Evolutionary conservation across 2,888 invertebrate species (phyloP), one percentile per base, ranked within the genome.

Genomic region (Blastobasis lacticolella): DNA sequence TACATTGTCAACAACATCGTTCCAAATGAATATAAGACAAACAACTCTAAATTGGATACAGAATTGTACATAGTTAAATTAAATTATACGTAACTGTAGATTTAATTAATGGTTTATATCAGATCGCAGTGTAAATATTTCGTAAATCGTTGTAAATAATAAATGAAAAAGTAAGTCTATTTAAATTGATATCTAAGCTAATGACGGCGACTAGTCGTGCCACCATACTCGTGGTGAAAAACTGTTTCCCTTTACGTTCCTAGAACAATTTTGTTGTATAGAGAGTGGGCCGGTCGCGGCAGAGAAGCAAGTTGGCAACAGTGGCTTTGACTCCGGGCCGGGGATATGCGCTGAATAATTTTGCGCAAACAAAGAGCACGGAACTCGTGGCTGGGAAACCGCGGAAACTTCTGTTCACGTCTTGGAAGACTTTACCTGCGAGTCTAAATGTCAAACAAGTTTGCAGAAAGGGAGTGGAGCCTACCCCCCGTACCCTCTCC

Each of bases 71-170:
- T 81, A 81, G 66, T 60, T 67, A 54, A 44, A 48, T 8, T 62
- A 65, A 66, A 51, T 63, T 66, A 69, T 76, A 78, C 76, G 75
- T 77, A 55, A 74, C 50, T 57, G 66, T 78, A 79, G 75, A 59
- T 50, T 73, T 69, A 72, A 65, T 23, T 23, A 23, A 23, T 23
- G 23, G 68, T 75, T 78, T 75, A 80, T 80, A 81, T 81, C 82
- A 80, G 60, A 68, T 62, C 59, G 71, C 75, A 67, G 61, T 84
- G 85, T 85, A 86, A 73, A 85, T 84, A 85, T 75, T 81, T 78
- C 73, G 62, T 41, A 46, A 66, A 77, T 73, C 75, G 71, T 72
- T 83, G 82, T 83, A 83, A 69, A 83, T 82, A 79, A 68, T 71
- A 70, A 63, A 10, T 44, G 44, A 44, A 6, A 44, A 42, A 62